Percentiles rank a stretch among this genome's conserved stretches.
Conservation (phyloP, 2,113 vertebrate species). For the Mystacornis crossleyi region DNA sequence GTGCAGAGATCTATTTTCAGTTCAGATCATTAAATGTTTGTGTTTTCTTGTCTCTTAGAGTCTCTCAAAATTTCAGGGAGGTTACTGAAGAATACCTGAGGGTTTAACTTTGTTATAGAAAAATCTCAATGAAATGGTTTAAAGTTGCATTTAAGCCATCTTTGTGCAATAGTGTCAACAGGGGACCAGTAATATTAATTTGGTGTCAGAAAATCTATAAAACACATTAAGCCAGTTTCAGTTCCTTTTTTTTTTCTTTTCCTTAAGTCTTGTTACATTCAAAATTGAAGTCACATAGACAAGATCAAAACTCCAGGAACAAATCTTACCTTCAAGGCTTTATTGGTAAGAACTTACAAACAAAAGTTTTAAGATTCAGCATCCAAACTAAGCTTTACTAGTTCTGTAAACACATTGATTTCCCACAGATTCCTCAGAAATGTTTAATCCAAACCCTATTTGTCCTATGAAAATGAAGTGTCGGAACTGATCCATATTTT, state of each 20-base stretch:
- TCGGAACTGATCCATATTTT: slow-evolving; percentile 35
- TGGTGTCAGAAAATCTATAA: slow-evolving; percentile 71
- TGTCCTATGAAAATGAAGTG: slow-evolving; percentile 58
- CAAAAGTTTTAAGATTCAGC: slow-evolving; percentile 38
- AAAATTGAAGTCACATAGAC: slow-evolving; percentile 1
- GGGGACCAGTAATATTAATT: slow-evolving; percentile 54
- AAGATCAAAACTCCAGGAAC: slow-evolving; percentile 30
- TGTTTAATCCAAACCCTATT: slow-evolving; percentile 58
- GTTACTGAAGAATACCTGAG: not conserved
- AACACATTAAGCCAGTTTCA: slow-evolving; percentile 60
- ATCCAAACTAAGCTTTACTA: slow-evolving; percentile 35
- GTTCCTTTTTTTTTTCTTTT: not conserved
- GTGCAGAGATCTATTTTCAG: not conserved
- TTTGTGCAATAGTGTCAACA: not conserved
- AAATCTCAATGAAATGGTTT: slow-evolving; percentile 16
- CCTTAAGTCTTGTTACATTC: slow-evolving; percentile 13
- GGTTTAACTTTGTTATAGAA: slow-evolving; percentile 7
- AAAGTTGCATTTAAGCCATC: slow-evolving; percentile 30
- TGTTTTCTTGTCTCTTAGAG: not conserved
- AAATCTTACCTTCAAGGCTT: slow-evolving; percentile 42
- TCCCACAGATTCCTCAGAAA: slow-evolving; percentile 51
- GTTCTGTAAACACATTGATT: slow-evolving; percentile 64
- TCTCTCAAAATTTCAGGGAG: not conserved
- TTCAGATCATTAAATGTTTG: not conserved
- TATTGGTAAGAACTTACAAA: slow-evolving; percentile 47